Evolutionary conservation across 30 jellyfish, hydroid and myxozoan species (phyloP).

Genomic region (Pelagia noctiluca): DNA sequence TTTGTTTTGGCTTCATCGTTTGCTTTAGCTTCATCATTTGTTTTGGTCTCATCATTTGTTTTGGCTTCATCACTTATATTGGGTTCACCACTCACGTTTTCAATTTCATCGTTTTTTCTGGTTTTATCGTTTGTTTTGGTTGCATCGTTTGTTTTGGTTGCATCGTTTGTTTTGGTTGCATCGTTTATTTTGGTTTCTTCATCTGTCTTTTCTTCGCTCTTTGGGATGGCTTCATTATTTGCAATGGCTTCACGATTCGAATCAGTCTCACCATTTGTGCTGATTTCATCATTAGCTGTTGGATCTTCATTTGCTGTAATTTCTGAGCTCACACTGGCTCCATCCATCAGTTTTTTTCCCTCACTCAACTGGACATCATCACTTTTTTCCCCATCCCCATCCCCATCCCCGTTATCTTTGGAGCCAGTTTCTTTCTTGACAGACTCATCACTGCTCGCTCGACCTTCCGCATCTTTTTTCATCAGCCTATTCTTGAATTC

Average conservation of each 20-base stretch:
- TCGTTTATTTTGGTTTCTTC: neutral
- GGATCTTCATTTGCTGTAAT: neutral
- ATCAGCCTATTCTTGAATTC: constrained; percentile 52
- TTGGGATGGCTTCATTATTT: neutral
- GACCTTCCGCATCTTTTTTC: constrained; percentile 20
- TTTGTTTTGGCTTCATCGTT: too few species aligned
- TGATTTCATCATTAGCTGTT: neutral
- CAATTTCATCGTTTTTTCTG: neutral
- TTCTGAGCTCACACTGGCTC: too few species aligned
- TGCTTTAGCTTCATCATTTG: too few species aligned
- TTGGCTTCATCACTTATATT: neutral
- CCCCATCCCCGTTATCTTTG: neutral
- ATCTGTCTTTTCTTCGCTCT: neutral
- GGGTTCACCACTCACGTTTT: neutral
- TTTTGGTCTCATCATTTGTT: neutral
- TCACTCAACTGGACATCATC: too few species aligned
- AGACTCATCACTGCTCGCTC: neutral
- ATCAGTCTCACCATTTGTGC: neutral
- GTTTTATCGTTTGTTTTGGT: neutral
- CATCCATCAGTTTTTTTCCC: too few species aligned
- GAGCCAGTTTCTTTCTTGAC: neutral
- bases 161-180: neutral
- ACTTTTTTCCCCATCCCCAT: neutral
- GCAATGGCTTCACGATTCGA: neutral
- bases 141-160: neutral